phyloP scores from a whole-genome alignment of 1,140 invertebrate genomes.

The Drosophila jambulina region DNA sequence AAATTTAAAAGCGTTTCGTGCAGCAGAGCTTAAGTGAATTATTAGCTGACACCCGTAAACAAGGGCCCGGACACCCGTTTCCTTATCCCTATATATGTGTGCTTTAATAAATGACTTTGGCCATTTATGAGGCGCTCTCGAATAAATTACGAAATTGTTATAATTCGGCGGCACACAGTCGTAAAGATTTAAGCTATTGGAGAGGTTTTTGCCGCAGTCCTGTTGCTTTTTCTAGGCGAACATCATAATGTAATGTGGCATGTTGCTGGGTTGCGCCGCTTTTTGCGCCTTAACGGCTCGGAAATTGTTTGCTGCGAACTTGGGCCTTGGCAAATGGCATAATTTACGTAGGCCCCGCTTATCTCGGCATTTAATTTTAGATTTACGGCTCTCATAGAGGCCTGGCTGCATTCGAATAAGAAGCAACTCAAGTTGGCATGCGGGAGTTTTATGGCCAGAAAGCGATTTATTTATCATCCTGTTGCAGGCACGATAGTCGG shows the following conservation, averaged over 20 bases:
- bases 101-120: conserved; percentile 58
- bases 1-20: conserved; percentile 69
- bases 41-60: conserved; percentile 55
- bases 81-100: conserved; percentile 24
- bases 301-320: conserved; percentile 64
- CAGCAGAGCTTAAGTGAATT: conserved; percentile 58
- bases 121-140: conserved; percentile 75
- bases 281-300: conserved; percentile 52
- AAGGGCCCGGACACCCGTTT: conserved; percentile 45
- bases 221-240: conserved; percentile 52
- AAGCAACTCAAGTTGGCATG: conserved; percentile 32
- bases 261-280: conserved; percentile 14
- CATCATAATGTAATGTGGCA: conserved; percentile 28
- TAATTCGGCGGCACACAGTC: conserved; percentile 60
- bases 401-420: conserved; percentile 29
- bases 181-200: conserved; percentile 30
- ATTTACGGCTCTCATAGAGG: conserved; percentile 54
- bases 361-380: conserved; percentile 71
- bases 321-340: conserved; percentile 55
- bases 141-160: conserved; percentile 81
- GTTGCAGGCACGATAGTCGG: conserved; percentile 5
- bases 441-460: conserved; percentile 33
- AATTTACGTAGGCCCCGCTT: conserved; percentile 61
- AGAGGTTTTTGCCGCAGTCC: conserved; percentile 46
- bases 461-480: conserved; percentile 29